Conservation (phyloP, 35 echinoderm and acorn worm species). For the Amphiura filiformis region DNA sequence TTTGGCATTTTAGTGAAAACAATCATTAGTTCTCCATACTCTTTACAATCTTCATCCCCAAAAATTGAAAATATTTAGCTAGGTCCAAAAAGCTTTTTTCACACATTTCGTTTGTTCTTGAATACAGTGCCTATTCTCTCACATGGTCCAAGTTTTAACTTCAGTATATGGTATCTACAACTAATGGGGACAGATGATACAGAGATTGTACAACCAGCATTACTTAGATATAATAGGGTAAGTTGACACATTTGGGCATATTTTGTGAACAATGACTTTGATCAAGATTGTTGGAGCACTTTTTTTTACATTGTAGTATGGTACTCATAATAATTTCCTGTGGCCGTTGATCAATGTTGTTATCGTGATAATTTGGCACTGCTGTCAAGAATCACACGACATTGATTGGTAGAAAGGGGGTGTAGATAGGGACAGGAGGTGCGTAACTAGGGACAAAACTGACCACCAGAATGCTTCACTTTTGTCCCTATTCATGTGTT, state of each 20-base stretch:
- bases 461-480: no score
- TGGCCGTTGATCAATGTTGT: no score
- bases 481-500: no score
- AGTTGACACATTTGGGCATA: background rate
- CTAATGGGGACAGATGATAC: slow-evolving; percentile 72
- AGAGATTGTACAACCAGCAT: slow-evolving; percentile 68
- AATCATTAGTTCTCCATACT: background rate
- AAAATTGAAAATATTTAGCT: background rate
- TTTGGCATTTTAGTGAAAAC: background rate
- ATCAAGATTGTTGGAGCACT: no score
- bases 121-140: slow-evolving; percentile 89
- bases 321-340: no score
- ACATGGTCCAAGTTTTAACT: slow-evolving; percentile 93
- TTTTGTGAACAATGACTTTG: no score
- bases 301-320: no score
- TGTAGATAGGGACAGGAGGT: no score
- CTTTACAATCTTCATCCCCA: background rate
- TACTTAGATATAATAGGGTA: slow-evolving; percentile 82
- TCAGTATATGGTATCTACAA: slow-evolving; percentile 96
- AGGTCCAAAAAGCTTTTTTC: background rate
- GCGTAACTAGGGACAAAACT: no score
- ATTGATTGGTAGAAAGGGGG: no score
- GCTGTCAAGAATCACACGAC: no score
- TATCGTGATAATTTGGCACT: no score
- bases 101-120: background rate